phyloP scores from a whole-genome alignment of 2,888 invertebrate species.

The Apotomis turbidana region DNA sequence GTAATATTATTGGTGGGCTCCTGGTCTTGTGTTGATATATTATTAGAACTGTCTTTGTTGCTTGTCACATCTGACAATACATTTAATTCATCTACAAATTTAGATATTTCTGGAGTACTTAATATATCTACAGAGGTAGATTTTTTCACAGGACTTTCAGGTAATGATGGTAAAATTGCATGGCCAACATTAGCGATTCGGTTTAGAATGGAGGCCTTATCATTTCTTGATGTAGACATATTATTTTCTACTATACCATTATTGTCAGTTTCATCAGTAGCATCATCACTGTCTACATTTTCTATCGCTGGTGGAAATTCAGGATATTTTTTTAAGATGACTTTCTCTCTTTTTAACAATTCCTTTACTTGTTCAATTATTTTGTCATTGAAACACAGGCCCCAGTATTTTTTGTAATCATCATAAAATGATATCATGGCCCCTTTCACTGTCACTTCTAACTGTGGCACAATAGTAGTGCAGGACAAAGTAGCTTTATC shows the following conservation, averaged over 20 bases:
- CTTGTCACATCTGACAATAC: slow-evolving; percentile 70
- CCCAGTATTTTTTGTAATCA: slow-evolving; percentile 68
- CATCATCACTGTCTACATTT: slow-evolving; percentile 2
- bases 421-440: slow-evolving; percentile 70
- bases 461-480: slow-evolving; percentile 55
- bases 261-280: slow-evolving; percentile 7
- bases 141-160: slow-evolving; percentile 24
- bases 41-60: slow-evolving; percentile 49
- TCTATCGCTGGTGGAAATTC: slow-evolving; percentile 3
- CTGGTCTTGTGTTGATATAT: neutral
- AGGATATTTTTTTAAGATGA: slow-evolving; percentile 53
- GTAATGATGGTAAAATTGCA: slow-evolving; percentile 66
- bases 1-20: slow-evolving; percentile 16
- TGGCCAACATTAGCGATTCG: slow-evolving; percentile 78
- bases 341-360: slow-evolving; percentile 56
- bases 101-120: neutral
- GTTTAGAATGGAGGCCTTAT: slow-evolving; percentile 50
- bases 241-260: neutral
- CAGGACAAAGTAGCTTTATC: slow-evolving; percentile 69
- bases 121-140: neutral
- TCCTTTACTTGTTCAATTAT: slow-evolving; percentile 61
- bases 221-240: neutral
- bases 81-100: slow-evolving; percentile 56
- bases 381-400: slow-evolving; percentile 61
- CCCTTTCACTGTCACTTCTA: slow-evolving; percentile 64